Evolutionary conservation across 2,888 invertebrate genomes (phyloP).

Genomic region (Cyclophora punctaria): DNA sequence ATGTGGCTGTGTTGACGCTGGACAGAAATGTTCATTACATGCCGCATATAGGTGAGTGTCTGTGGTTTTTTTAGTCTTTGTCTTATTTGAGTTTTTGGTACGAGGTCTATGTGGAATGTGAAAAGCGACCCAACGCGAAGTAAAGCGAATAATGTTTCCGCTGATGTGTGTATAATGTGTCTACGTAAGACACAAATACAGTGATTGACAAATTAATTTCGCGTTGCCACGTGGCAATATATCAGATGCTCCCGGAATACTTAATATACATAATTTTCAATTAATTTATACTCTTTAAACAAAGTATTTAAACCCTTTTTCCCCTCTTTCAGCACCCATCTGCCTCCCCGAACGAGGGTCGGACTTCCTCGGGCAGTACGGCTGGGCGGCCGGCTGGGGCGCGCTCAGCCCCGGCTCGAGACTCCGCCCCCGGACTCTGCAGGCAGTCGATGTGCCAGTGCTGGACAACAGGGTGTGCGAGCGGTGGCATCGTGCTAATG

Average conservation of each 20-base stretch:
- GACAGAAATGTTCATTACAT: conserved; percentile 93
- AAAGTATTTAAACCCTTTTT: background rate
- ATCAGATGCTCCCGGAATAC: background rate
- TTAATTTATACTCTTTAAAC: too few relatives aligned
- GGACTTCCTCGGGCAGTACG: conserved; percentile 91
- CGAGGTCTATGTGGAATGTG: too few relatives aligned
- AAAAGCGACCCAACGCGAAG: too few relatives aligned
- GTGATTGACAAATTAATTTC: too few relatives aligned
- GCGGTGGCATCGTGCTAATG: conserved; percentile 79
- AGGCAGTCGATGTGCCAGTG: conserved; percentile 95
- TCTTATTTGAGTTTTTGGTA: too few relatives aligned
- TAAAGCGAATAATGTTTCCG: too few relatives aligned
- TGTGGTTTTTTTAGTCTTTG: too few relatives aligned
- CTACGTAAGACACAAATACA: too few relatives aligned
- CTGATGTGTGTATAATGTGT: too few relatives aligned
- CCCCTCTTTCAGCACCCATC: conserved; percentile 81
- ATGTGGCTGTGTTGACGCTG: conserved; percentile 90
- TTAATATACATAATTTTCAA: background rate
- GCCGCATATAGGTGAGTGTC: conserved; percentile 83
- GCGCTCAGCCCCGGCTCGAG: conserved; percentile 89
- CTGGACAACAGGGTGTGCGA: conserved; percentile 87
- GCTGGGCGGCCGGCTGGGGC: conserved; percentile 96
- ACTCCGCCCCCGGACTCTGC: conserved; percentile 89
- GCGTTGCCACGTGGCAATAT: too few relatives aligned
- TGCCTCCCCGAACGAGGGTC: conserved; percentile 93